Percentiles rank a stretch among this genome's conserved stretches.
Evolutionary conservation across 2,888 invertebrate genomes (phyloP).

Genomic region (Mylabris sibirica): DNA sequence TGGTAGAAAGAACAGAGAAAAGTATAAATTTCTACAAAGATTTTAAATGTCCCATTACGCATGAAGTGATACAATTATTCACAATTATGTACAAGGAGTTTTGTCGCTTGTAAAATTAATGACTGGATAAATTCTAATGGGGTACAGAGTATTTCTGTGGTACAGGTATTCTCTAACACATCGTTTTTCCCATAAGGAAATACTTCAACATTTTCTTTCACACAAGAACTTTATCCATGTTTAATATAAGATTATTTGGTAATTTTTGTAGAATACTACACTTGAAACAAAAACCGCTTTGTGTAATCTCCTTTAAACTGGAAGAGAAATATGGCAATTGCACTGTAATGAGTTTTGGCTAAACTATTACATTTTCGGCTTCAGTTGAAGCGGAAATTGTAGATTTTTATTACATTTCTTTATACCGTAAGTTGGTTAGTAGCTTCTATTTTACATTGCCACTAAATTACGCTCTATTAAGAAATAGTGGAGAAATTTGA

Average conservation of each 20-base stretch:
- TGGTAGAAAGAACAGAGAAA: not conserved
- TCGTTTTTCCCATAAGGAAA: not conserved
- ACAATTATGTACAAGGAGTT: conserved; percentile 29
- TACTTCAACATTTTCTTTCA: no score
- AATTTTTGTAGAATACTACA: not conserved
- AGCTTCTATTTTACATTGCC: not conserved
- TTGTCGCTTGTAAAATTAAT: conserved; percentile 20
- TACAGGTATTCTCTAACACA: not conserved
- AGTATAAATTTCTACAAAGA: conserved; percentile 19
- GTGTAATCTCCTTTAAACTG: not conserved
- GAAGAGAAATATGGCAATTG: not conserved
- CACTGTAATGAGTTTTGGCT: not conserved
- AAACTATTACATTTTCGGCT: not conserved
- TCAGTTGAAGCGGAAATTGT: not conserved
- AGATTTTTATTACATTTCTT: not conserved
- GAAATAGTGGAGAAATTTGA: not conserved
- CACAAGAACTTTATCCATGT: no score
- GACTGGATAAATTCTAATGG: conserved; percentile 34
- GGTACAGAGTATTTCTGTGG: conserved; percentile 19
- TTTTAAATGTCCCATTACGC: conserved; percentile 29
- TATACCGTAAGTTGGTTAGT: not conserved
- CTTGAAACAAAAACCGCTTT: not conserved
- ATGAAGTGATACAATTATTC: conserved; percentile 29
- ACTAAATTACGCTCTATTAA: not conserved
- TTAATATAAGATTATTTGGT: not conserved